Percentiles rank a stretch among this genome's conserved stretches.
Evolutionary conservation across 2,113 vertebrate genomes (phyloP).

Genomic region (Prionailurus bengalensis): DNA sequence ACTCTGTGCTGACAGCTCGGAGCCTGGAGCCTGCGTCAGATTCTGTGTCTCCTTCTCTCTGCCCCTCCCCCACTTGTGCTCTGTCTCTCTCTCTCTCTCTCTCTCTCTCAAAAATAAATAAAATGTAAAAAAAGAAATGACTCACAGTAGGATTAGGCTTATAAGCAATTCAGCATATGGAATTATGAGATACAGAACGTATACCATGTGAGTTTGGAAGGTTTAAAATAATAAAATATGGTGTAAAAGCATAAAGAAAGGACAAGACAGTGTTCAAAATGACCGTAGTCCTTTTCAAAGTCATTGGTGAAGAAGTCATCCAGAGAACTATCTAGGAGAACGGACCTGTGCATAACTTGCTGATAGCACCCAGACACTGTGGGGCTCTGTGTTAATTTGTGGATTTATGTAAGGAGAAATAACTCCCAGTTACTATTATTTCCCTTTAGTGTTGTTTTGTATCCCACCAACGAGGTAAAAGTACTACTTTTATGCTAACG

Average conservation of each 20-base stretch:
- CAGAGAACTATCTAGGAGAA: neutral
- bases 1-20: too few species aligned
- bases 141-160: neutral
- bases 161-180: neutral
- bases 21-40: too few species aligned
- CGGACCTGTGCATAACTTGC: neutral
- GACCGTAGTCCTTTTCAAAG: neutral
- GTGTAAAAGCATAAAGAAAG: neutral
- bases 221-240: neutral
- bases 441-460: neutral
- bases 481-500: neutral
- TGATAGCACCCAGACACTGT: neutral
- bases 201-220: neutral
- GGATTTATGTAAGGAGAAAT: neutral
- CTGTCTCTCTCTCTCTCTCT: too few species aligned
- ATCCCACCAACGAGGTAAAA: too few species aligned
- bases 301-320: neutral
- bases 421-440: neutral
- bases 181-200: neutral
- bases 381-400: neutral
- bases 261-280: neutral
- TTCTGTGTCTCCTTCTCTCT: too few species aligned
- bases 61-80: too few species aligned
- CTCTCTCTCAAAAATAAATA: too few species aligned
- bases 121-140: neutral